A percentile compares a stretch with the other conserved stretches of the same genome.
phyloP scores from a whole-genome alignment of 2,797 vertebrate species.

The Apodemus agrarius region DNA sequence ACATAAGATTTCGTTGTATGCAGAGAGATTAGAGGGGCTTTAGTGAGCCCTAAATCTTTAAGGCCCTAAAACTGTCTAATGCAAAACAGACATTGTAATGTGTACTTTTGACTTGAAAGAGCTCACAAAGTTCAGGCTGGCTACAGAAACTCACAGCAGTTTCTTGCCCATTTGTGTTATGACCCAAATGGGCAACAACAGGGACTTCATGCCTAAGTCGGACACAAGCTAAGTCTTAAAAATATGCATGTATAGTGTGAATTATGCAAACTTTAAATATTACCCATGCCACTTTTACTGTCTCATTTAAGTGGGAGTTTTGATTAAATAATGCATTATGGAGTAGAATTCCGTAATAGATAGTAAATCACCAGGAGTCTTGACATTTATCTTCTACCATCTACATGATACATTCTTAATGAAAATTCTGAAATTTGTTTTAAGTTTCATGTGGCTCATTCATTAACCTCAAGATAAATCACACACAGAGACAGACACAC shows the following conservation, averaged over 20 bases:
- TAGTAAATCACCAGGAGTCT: constrained; percentile 75
- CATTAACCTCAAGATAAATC: constrained; percentile 44
- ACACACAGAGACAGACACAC: not conserved
- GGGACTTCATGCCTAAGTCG: not conserved
- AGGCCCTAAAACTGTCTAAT: not conserved
- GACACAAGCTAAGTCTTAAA: not conserved
- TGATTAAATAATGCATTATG: constrained; percentile 83
- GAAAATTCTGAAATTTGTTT: constrained; percentile 61
- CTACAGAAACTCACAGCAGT: not conserved
- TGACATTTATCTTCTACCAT: constrained; percentile 66
- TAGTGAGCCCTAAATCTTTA: not conserved
- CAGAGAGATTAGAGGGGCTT: constrained; percentile 46
- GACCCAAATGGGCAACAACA: not conserved
- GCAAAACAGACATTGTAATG: not conserved
- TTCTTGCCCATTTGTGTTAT: not conserved
- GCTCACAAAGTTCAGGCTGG: not conserved
- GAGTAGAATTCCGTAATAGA: constrained; percentile 74
- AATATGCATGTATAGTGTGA: constrained; percentile 58
- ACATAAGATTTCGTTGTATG: constrained; percentile 46
- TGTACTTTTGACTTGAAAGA: not conserved
- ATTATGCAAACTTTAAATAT: constrained; percentile 80
- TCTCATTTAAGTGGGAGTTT: constrained; percentile 79
- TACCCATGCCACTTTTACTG: constrained; percentile 76
- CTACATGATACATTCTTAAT: constrained; percentile 21
- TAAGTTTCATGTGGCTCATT: constrained; percentile 18